These are phyloP conservation scores for Aleiodes testaceus DNA, from an alignment of 2,888 invertebrate species.

Conservation along the genomic window DNA sequence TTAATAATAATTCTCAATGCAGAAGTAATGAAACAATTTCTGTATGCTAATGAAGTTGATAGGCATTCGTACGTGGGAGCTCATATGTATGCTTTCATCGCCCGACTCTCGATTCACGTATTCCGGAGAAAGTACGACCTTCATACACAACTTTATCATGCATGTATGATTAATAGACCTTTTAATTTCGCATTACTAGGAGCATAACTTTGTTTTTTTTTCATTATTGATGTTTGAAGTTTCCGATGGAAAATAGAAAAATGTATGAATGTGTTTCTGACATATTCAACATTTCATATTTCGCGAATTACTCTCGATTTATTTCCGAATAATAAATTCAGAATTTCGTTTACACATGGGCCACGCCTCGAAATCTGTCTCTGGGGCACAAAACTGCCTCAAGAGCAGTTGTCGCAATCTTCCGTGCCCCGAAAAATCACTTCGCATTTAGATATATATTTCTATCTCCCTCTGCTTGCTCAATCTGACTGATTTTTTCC, in stretches of 20 bases:
- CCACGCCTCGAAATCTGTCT: slow-evolving; percentile 42
- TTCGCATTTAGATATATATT: slow-evolving; percentile 10
- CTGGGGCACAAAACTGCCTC: slow-evolving; percentile 14
- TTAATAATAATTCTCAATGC: slow-evolving; percentile 21
- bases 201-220: no score
- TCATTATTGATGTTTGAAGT: no score
- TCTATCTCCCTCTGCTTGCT: slow-evolving; percentile 7
- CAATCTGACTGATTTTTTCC: background rate
- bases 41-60: slow-evolving; percentile 4
- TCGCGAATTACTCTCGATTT: background rate
- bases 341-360: slow-evolving; percentile 4
- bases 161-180: slow-evolving; percentile 29
- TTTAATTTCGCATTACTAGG: slow-evolving; percentile 4
- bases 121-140: slow-evolving; percentile 61
- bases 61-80: background rate
- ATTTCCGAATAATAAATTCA: background rate
- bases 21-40: background rate
- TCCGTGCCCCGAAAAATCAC: background rate
- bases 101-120: slow-evolving; percentile 52
- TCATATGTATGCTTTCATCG: slow-evolving; percentile 30
- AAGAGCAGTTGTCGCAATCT: slow-evolving; percentile 29
- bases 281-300: no score
- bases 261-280: no score
- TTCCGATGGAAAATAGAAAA: no score
- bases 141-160: slow-evolving; percentile 44